Evolutionary conservation across 2,113 vertebrate genomes (phyloP).

Genomic region (Dromas ardeola): DNA sequence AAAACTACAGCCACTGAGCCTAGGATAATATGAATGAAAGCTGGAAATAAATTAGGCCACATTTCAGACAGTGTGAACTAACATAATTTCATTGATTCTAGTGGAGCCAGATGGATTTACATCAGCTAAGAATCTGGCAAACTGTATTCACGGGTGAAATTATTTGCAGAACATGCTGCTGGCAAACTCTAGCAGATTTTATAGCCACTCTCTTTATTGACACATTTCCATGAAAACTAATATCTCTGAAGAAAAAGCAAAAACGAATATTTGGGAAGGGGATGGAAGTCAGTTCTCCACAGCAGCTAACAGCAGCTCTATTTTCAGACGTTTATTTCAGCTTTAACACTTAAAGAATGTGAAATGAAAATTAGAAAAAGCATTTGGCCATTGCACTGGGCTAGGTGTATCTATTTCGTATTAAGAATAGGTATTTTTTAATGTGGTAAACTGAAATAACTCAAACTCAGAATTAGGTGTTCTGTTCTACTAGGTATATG

Average conservation of each 20-base stretch:
- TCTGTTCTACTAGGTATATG: background rate
- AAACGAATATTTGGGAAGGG: background rate
- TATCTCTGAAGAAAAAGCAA: background rate
- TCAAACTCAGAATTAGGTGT: background rate
- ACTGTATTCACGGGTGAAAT: background rate
- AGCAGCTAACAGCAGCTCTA: background rate
- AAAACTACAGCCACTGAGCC: background rate
- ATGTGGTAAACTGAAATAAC: background rate
- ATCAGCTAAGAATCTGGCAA: slow-evolving; percentile 26
- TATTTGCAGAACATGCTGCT: background rate
- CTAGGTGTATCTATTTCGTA: background rate
- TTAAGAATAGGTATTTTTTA: background rate
- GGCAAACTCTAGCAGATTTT: slow-evolving; percentile 21
- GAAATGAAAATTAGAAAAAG: background rate
- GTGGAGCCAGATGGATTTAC: slow-evolving; percentile 35
- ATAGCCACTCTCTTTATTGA: background rate
- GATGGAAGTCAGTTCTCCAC: background rate
- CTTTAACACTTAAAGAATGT: background rate
- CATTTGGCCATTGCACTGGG: background rate
- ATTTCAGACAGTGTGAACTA: slow-evolving; percentile 11
- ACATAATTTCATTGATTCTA: slow-evolving; percentile 9
- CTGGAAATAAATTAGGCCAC: slow-evolving; percentile 7
- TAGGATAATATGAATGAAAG: slow-evolving; percentile 12
- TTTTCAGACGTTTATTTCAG: background rate
- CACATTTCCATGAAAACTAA: slow-evolving; percentile 11